Percentiles rank a stretch among this genome's conserved stretches.
These are phyloP conservation scores for Sphinx pinastri DNA, from an alignment of 2,888 invertebrate species.

Conservation along the genomic window DNA sequence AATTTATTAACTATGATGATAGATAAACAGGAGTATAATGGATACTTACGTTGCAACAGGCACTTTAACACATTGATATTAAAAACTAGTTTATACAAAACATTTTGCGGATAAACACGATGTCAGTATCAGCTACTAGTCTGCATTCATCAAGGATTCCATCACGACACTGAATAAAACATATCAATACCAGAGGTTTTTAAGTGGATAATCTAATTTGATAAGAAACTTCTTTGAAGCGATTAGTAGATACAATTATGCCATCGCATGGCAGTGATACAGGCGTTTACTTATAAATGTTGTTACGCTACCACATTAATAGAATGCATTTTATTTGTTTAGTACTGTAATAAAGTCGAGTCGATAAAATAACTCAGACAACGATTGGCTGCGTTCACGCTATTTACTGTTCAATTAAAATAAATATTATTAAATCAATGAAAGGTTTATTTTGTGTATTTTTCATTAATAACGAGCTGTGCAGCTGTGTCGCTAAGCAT, in stretches of 20 bases:
- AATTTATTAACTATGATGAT: conserved; percentile 33
- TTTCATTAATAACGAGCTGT: too few species aligned
- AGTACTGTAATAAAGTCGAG: neutral
- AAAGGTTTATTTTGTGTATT: neutral
- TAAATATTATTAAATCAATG: neutral
- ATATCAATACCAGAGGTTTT: conserved; percentile 70
- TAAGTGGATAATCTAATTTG: conserved; percentile 78
- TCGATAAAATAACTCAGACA: neutral
- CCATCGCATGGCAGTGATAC: conserved; percentile 39
- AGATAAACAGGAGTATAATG: conserved; percentile 33
- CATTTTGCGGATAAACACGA: conserved; percentile 18
- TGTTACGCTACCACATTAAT: conserved; percentile 1
- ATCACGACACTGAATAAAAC: conserved; percentile 67
- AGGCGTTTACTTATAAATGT: conserved; percentile 12
- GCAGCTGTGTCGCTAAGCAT: too few species aligned
- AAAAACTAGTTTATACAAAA: conserved; percentile 17
- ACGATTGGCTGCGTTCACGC: neutral
- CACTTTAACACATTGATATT: conserved; percentile 1
- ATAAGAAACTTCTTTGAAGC: conserved; percentile 64
- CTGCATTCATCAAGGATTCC: conserved; percentile 53
- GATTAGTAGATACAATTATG: conserved; percentile 70
- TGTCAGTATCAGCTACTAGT: conserved; percentile 40
- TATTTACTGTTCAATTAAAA: neutral
- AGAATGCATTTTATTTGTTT: conserved; percentile 3
- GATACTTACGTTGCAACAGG: conserved; percentile 13